Evolutionary conservation across 1,140 invertebrate species (phyloP).

Genomic region (Spodoptera litura): DNA sequence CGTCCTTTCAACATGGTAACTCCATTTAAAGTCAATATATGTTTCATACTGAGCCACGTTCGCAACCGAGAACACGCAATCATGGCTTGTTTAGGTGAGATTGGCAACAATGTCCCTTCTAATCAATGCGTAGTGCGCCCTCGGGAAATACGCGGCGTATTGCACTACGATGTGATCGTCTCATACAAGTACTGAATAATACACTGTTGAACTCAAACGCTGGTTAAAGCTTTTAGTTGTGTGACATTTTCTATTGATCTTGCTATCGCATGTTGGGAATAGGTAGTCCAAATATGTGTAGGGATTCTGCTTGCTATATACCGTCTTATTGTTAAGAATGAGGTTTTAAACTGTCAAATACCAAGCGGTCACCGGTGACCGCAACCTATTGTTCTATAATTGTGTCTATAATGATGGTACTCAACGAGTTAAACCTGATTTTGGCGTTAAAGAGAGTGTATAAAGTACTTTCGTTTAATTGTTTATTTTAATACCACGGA

Average conservation of each 20-base stretch:
- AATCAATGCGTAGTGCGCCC: conserved; percentile 42
- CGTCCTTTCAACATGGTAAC: conserved; percentile 24
- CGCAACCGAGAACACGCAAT: conserved; percentile 30
- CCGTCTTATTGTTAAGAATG: no score
- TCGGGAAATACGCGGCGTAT: conserved; percentile 30
- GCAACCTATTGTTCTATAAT: no score
- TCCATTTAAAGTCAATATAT: conserved; percentile 40
- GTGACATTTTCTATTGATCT: no score
- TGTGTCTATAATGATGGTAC: no score
- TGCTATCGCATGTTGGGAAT: no score
- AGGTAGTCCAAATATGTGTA: background rate
- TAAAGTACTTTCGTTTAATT: no score
- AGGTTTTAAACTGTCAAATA: no score
- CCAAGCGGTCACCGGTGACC: no score
- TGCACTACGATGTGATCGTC: conserved; percentile 33
- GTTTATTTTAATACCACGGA: no score
- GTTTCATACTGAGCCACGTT: conserved; percentile 23
- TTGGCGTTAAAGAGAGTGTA: no score
- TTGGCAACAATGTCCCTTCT: conserved; percentile 45
- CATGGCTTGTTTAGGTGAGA: conserved; percentile 41
- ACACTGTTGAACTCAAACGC: conserved; percentile 5
- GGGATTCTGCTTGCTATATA: background rate
- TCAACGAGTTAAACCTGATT: no score
- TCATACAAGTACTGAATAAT: conserved; percentile 43
- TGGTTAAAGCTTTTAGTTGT: no score